phyloP scores from a whole-genome alignment of 2,888 invertebrate species.

The Priapulus caudatus region DNA sequence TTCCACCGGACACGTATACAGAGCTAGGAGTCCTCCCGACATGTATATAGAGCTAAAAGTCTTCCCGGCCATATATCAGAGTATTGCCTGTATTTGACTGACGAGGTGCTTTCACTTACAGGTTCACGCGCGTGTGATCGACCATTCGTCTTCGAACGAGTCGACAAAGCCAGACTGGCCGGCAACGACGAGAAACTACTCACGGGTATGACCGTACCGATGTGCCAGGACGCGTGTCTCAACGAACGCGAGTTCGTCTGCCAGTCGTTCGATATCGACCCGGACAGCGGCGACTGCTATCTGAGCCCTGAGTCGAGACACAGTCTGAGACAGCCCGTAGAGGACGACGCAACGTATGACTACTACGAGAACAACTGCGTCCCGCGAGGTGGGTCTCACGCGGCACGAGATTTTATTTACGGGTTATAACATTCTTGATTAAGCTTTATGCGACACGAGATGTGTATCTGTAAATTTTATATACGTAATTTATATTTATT shows the following conservation, averaged over 20 bases:
- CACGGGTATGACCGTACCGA: not conserved
- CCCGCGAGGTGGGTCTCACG: not conserved
- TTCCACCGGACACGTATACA: no score
- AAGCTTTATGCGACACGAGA: no score
- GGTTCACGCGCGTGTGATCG: not conserved
- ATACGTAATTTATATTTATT: no score
- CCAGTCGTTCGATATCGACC: not conserved
- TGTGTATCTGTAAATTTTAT: no score
- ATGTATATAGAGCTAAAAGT: no score
- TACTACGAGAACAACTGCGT: constrained; percentile 3
- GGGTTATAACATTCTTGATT: no score
- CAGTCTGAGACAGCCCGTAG: not conserved
- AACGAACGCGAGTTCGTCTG: not conserved
- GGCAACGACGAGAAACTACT: not conserved
- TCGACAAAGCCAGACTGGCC: not conserved
- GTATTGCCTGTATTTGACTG: no score
- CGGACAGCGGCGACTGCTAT: not conserved
- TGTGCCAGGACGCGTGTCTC: not conserved
- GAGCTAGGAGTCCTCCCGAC: no score
- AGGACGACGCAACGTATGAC: not conserved
- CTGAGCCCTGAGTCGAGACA: not conserved
- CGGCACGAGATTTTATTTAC: no score
- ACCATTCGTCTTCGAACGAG: not conserved
- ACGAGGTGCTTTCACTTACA: no score
- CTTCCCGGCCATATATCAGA: no score